Evolutionary conservation across 2,797 vertebrate genomes (phyloP).

Genomic region (Botia kubotai): DNA sequence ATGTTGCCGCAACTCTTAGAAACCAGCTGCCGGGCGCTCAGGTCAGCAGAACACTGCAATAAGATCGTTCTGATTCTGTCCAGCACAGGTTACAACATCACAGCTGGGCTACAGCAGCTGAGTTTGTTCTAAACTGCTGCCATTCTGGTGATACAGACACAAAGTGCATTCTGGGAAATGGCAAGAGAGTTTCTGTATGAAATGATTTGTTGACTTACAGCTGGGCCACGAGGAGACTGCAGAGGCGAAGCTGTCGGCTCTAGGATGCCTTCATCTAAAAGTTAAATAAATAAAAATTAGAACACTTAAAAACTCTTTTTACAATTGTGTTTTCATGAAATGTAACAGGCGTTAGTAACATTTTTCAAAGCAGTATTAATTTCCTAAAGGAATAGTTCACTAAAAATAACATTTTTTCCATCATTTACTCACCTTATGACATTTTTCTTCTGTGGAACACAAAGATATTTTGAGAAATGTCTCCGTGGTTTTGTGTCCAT

Average conservation of each 20-base stretch:
- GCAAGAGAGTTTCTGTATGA: not conserved
- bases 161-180: constrained; percentile 20
- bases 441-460: too few species aligned
- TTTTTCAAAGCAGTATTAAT: too few species aligned
- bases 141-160: constrained; percentile 4
- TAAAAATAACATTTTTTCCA: too few species aligned
- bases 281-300: constrained; percentile 43
- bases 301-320: constrained; percentile 1
- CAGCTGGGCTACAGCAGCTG: not conserved
- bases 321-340: constrained; percentile 17
- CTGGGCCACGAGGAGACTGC: constrained; percentile 80
- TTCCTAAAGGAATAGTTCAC: too few species aligned
- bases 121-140: constrained; percentile 30
- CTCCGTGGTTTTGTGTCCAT: too few species aligned
- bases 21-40: constrained; percentile 6
- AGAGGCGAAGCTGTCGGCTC: constrained; percentile 64
- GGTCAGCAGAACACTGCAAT: constrained; percentile 27
- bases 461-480: too few species aligned
- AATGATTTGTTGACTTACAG: constrained; percentile 78
- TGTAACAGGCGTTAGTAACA: not conserved
- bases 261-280: constrained; percentile 65
- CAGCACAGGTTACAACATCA: constrained; percentile 6
- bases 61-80: not conserved
- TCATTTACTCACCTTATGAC: too few species aligned
- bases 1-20: constrained; percentile 47